Evolutionary conservation across 2,797 vertebrate species (phyloP).

Genomic region (Malurus leucopterus): DNA sequence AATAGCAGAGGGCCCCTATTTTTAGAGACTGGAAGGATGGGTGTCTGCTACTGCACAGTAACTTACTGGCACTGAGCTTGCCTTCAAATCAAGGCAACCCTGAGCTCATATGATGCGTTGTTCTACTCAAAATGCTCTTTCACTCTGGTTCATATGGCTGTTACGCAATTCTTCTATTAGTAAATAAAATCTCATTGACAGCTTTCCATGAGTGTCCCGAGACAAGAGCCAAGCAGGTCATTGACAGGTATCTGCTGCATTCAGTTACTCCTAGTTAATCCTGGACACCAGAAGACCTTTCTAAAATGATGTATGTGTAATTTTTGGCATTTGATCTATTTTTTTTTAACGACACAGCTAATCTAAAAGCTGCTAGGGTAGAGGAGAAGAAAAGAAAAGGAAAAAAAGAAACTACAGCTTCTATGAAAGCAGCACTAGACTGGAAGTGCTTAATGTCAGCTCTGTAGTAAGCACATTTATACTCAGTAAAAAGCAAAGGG

Average conservation of each 20-base stretch:
- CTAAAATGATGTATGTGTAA: not conserved
- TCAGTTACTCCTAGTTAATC: not conserved
- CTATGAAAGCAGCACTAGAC: not conserved
- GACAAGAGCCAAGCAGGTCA: not conserved
- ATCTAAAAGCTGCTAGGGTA: not conserved
- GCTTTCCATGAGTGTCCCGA: not conserved
- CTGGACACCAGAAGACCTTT: not conserved
- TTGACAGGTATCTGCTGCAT: not conserved
- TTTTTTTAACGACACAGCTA: not conserved
- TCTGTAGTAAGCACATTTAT: not conserved
- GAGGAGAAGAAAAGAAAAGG: too few species aligned
- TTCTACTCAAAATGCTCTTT: not conserved
- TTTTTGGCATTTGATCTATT: not conserved
- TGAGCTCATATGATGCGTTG: not conserved
- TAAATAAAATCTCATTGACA: constrained; percentile 22
- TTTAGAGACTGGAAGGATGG: not conserved
- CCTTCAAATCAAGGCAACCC: not conserved
- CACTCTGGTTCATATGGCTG: not conserved
- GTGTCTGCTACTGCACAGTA: not conserved
- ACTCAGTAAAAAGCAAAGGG: not conserved
- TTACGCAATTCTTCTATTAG: not conserved
- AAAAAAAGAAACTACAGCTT: not conserved
- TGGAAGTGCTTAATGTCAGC: rapidly evolving
- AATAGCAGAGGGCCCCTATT: not conserved
- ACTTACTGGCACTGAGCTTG: not conserved